Evolutionary conservation across 2,888 invertebrate genomes (phyloP).

Genomic region (Phengaris arion): DNA sequence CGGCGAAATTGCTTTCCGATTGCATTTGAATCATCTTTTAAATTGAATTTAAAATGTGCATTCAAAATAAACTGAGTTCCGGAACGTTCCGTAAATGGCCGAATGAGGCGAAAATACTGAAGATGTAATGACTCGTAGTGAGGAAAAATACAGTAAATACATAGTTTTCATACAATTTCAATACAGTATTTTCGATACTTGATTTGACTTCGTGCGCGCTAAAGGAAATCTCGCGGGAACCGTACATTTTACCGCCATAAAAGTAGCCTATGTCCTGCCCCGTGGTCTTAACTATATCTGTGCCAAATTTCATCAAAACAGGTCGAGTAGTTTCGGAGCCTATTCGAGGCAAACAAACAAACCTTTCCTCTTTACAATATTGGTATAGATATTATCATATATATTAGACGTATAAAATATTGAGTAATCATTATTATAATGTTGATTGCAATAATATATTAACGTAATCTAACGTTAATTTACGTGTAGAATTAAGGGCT

Average conservation of each 20-base stretch:
- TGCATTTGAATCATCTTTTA: constrained; percentile 44
- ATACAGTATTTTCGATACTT: no score
- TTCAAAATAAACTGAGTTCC: constrained; percentile 39
- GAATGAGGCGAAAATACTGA: background rate
- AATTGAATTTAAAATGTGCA: constrained; percentile 49
- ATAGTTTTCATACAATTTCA: background rate
- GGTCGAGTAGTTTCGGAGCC: background rate
- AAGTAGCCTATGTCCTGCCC: no score
- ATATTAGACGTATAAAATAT: no score
- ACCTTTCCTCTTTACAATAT: background rate
- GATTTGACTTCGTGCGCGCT: no score
- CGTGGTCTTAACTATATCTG: no score
- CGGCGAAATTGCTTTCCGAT: constrained; percentile 43
- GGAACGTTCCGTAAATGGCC: background rate
- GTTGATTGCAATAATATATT: background rate
- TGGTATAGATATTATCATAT: background rate
- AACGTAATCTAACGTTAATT: background rate
- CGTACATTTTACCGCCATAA: no score
- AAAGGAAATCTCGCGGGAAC: no score
- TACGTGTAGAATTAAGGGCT: background rate
- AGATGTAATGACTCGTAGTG: background rate
- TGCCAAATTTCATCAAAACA: background rate
- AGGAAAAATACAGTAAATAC: background rate
- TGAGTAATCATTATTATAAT: background rate
- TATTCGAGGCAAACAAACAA: background rate